phyloP scores from a whole-genome alignment of 2,113 vertebrate species.

The Amia ocellicauda region DNA sequence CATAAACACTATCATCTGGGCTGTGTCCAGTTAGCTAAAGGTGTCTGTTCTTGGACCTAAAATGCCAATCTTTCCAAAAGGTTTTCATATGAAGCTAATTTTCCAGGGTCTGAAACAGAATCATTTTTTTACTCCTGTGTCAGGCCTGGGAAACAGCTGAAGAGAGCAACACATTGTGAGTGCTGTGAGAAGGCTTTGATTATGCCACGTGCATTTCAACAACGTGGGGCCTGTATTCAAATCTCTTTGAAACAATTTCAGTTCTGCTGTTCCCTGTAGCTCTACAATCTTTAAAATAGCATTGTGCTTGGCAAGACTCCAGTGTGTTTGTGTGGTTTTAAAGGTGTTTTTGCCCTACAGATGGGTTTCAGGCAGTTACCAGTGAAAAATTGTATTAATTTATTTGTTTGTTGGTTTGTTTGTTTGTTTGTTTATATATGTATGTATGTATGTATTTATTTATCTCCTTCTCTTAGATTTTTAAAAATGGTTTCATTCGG shows the following conservation, averaged over 20 bases:
- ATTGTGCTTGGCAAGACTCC: slow-evolving; percentile 75
- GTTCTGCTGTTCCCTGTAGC: slow-evolving; percentile 76
- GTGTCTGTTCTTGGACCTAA: slow-evolving; percentile 66
- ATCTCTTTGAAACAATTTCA: slow-evolving; percentile 84
- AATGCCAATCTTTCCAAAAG: slow-evolving; percentile 63
- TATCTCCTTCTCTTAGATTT: slow-evolving; percentile 14
- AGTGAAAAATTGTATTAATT: slow-evolving; percentile 64
- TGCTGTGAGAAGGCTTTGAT: slow-evolving; percentile 72
- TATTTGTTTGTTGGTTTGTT: too few species aligned
- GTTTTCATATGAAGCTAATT: slow-evolving; percentile 24
- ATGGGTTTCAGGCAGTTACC: too few species aligned
- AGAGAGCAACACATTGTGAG: slow-evolving; percentile 73
- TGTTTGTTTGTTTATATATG: too few species aligned
- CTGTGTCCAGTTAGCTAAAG: slow-evolving; percentile 49
- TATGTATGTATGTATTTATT: slow-evolving; percentile 41
- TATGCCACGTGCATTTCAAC: slow-evolving; percentile 87
- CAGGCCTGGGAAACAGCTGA: slow-evolving; percentile 76
- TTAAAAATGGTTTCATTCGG: slow-evolving; percentile 46
- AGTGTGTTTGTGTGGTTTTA: slow-evolving; percentile 51
- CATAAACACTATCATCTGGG: slow-evolving; percentile 50
- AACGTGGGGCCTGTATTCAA: slow-evolving; percentile 80
- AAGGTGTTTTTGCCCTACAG: slow-evolving; percentile 64
- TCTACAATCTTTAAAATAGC: slow-evolving; percentile 75
- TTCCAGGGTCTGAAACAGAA: slow-evolving; percentile 54
- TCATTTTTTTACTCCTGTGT: slow-evolving; percentile 57